A percentile compares a stretch with the other conserved stretches of the same genome.
Evolutionary conservation across 2,113 vertebrate species (phyloP).

Genomic region (Trogon melanurus): DNA sequence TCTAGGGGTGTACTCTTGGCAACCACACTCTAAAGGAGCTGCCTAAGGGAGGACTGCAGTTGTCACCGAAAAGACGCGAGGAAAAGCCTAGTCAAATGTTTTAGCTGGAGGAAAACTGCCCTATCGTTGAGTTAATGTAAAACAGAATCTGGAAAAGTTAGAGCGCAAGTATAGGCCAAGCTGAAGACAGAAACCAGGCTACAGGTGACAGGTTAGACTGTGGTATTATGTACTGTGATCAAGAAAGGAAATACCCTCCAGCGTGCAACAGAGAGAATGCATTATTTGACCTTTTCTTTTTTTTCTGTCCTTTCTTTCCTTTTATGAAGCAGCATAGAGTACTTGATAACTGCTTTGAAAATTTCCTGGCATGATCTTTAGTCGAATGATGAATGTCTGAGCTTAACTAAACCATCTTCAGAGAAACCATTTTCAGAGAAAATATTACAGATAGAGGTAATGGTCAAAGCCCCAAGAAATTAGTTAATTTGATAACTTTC

Average conservation of each 20-base stretch:
- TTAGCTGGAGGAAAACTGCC: neutral
- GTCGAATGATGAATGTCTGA: neutral
- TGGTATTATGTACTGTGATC: neutral
- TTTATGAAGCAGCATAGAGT: neutral
- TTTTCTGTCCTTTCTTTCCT: neutral
- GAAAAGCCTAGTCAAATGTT: neutral
- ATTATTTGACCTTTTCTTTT: neutral
- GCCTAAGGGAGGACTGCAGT: neutral
- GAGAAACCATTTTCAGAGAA: constrained; percentile 2
- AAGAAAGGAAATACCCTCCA: neutral
- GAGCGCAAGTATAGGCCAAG: neutral
- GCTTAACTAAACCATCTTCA: constrained; percentile 7
- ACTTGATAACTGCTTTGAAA: neutral
- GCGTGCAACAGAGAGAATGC: neutral
- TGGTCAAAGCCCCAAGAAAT: neutral
- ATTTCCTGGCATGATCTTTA: neutral
- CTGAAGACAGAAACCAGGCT: neutral
- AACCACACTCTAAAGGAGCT: neutral
- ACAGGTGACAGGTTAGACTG: neutral
- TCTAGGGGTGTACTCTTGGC: neutral
- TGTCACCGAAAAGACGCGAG: neutral
- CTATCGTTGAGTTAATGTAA: neutral
- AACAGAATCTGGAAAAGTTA: neutral
- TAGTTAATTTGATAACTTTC: neutral
- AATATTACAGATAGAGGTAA: neutral